Evolutionary conservation across 2,888 invertebrate genomes (phyloP).

Genomic region (Macrosiphum euphorbiae): DNA sequence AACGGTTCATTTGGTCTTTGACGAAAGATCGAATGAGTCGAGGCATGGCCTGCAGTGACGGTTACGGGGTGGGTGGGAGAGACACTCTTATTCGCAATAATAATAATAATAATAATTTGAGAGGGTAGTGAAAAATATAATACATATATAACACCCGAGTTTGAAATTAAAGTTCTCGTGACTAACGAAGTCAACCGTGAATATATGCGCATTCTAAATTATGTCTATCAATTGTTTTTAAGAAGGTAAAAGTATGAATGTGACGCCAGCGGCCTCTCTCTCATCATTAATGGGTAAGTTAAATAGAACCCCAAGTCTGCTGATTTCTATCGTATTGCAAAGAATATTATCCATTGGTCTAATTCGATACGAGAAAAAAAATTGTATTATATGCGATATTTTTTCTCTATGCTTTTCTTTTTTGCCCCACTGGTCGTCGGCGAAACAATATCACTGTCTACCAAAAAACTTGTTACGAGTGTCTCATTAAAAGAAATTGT

Average conservation of each 20-base stretch:
- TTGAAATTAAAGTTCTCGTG: slow-evolving; percentile 29
- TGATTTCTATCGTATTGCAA: not conserved
- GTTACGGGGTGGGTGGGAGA: not conserved
- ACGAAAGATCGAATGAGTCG: slow-evolving; percentile 28
- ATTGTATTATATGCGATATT: not conserved
- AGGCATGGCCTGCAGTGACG: not conserved
- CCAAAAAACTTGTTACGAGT: slow-evolving; percentile 52
- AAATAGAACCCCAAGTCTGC: not conserved
- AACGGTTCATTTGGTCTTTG: slow-evolving; percentile 44
- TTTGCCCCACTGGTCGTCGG: not conserved
- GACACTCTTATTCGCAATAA: not conserved
- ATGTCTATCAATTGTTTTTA: not conserved
- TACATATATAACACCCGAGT: not conserved
- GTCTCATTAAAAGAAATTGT: slow-evolving; percentile 61
- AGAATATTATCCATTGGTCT: slow-evolving; percentile 32
- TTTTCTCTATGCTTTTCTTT: not conserved
- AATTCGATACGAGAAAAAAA: slow-evolving; percentile 2
- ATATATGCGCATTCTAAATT: not conserved
- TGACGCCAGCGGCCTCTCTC: not conserved
- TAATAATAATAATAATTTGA: slow-evolving; percentile 20
- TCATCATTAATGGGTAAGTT: not conserved
- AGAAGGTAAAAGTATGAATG: not conserved
- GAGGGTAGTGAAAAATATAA: not conserved
- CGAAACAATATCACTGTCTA: slow-evolving; percentile 43
- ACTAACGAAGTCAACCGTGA: not conserved